phyloP scores from a whole-genome alignment of 2,797 vertebrate species.

The Hippopotamyrus pictus region DNA sequence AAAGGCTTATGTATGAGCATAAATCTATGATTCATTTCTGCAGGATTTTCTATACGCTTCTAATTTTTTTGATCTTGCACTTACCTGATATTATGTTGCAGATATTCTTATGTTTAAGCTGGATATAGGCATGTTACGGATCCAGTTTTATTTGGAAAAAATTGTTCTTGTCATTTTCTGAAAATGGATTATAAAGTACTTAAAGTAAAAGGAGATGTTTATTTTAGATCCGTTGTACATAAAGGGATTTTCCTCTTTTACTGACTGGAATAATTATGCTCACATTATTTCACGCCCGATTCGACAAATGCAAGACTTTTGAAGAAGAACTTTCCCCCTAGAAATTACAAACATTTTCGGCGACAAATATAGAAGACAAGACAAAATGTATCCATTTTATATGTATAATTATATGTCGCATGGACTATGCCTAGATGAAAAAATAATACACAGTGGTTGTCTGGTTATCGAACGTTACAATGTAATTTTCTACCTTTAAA shows the following conservation, averaged over 20 bases:
- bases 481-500: not conserved
- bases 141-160: not conserved
- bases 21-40: conserved; percentile 17
- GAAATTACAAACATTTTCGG: not conserved
- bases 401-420: not conserved
- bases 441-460: not conserved
- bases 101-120: not conserved
- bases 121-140: not conserved
- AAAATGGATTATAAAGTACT: not conserved
- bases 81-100: conserved; percentile 8
- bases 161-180: not conserved
- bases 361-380: not conserved
- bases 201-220: not conserved
- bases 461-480: not conserved
- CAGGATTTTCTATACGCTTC: conserved; percentile 8
- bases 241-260: not conserved
- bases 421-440: not conserved
- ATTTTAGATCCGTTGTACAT: not conserved
- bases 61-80: not conserved
- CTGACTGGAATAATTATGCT: not conserved
- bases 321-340: not conserved
- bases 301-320: conserved; percentile 2
- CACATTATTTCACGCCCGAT: not conserved
- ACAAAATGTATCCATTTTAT: not conserved
- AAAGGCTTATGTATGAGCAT: conserved; percentile 28